These are phyloP conservation scores for Atrina japonica DNA, from an alignment of 2,888 invertebrate genomes.

Conservation along the genomic window DNA sequence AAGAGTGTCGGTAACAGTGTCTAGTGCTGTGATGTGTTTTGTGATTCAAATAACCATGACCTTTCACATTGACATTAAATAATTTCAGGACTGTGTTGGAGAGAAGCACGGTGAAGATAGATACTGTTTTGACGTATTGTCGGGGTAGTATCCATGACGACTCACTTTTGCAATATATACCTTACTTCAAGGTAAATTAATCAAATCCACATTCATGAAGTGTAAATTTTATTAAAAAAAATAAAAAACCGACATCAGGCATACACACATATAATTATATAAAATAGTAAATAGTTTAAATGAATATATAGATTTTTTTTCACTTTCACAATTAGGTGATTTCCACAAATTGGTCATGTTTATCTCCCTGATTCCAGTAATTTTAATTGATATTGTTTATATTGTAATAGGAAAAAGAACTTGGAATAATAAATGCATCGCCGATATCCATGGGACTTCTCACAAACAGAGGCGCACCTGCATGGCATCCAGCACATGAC, in stretches of 20 bases:
- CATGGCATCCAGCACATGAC: slow-evolving; percentile 74
- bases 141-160: slow-evolving; percentile 91
- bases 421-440: slow-evolving; percentile 92
- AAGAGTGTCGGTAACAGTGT: too few species aligned
- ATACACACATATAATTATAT: background rate
- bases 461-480: slow-evolving; percentile 85
- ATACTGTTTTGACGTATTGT: slow-evolving; percentile 89
- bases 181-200: slow-evolving; percentile 87
- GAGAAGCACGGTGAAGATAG: slow-evolving; percentile 85
- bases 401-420: slow-evolving; percentile 84
- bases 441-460: slow-evolving; percentile 91
- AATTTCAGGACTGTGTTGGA: slow-evolving; percentile 83
- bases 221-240: background rate
- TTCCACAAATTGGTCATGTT: too few species aligned
- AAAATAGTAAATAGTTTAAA: background rate
- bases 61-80: too few species aligned
- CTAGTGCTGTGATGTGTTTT: too few species aligned
- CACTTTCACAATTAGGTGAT: too few species aligned
- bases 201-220: background rate
- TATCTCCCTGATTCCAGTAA: background rate
- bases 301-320: background rate
- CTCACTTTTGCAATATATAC: slow-evolving; percentile 87
- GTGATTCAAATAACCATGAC: too few species aligned
- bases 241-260: too few species aligned
- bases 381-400: background rate